Evolutionary conservation across 2,888 invertebrate genomes (phyloP).

Genomic region (Acronicta psi): DNA sequence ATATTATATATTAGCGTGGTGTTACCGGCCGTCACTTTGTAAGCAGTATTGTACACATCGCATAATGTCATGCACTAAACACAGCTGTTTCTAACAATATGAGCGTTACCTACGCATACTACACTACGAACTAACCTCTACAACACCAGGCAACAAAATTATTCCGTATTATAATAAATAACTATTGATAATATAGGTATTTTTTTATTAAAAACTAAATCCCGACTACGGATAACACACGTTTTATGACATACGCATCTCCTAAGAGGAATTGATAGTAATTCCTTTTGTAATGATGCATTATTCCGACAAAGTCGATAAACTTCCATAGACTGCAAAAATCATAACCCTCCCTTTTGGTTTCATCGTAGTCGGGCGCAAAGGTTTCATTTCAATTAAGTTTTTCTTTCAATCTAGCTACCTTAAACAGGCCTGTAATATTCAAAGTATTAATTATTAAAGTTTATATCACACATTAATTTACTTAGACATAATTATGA

Average conservation of each 20-base stretch:
- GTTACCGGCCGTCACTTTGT: slow-evolving; percentile 46
- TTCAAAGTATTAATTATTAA: slow-evolving; percentile 72
- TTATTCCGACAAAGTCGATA: slow-evolving; percentile 11
- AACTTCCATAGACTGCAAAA: slow-evolving; percentile 21
- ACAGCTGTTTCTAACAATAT: slow-evolving; percentile 79
- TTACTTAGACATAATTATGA: slow-evolving; percentile 71
- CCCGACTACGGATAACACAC: slow-evolving; percentile 44
- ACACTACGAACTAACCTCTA: slow-evolving; percentile 70
- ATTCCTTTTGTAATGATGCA: slow-evolving; percentile 14
- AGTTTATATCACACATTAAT: slow-evolving; percentile 85
- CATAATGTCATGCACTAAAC: slow-evolving; percentile 70
- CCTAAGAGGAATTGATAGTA: slow-evolving; percentile 19
- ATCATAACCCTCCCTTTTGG: slow-evolving; percentile 39
- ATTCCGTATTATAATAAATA: slow-evolving; percentile 82
- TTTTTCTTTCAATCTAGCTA: slow-evolving; percentile 78
- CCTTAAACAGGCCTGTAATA: slow-evolving; percentile 78
- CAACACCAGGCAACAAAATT: slow-evolving; percentile 81
- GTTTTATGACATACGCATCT: slow-evolving; percentile 32
- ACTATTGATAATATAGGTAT: slow-evolving; percentile 74
- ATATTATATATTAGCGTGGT: slow-evolving; percentile 48
- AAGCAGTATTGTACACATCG: slow-evolving; percentile 63
- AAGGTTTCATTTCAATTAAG: slow-evolving; percentile 50
- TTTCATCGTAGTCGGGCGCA: slow-evolving; percentile 43
- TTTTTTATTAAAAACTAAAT: slow-evolving; percentile 60
- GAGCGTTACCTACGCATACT: slow-evolving; percentile 68